Conservation (phyloP, 2,888 invertebrate genomes). For the Nycteola revayana region DNA sequence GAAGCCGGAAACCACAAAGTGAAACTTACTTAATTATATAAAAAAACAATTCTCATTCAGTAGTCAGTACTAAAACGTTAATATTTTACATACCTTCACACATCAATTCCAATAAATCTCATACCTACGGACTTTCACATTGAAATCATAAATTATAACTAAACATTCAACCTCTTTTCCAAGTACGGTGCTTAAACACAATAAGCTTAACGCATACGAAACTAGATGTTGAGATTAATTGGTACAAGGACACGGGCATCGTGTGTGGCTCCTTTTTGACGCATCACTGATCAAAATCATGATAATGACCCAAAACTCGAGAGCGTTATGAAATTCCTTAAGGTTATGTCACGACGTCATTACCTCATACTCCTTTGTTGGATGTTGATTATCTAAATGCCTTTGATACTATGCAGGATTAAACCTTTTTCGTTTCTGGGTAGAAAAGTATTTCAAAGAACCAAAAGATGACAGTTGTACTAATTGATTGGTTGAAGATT, state of each 20-base stretch:
- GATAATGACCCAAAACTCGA: constrained; percentile 66
- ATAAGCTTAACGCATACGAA: constrained; percentile 34
- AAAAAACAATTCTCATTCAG: no score
- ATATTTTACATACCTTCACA: no score
- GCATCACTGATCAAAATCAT: constrained; percentile 66
- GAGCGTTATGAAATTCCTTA: constrained; percentile 68
- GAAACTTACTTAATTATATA: no score
- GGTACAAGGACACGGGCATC: constrained; percentile 58
- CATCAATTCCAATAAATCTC: no score
- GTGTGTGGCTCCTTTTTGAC: constrained; percentile 71
- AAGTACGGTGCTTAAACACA: constrained; percentile 33
- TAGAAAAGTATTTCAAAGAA: no score
- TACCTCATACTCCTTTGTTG: constrained; percentile 48
- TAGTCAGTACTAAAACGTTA: no score
- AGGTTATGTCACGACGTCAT: constrained; percentile 67
- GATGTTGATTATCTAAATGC: constrained; percentile 70
- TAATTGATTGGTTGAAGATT: no score
- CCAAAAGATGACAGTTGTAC: no score
- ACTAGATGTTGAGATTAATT: constrained; percentile 62
- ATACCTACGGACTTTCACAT: no score
- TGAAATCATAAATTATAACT: no score
- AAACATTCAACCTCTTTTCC: constrained; percentile 16
- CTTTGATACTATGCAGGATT: constrained; percentile 59
- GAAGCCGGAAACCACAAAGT: no score
- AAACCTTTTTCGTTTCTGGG: constrained; percentile 40